phyloP scores from a whole-genome alignment of 2,113 vertebrate genomes.

The Dipodomys stephensi region DNA sequence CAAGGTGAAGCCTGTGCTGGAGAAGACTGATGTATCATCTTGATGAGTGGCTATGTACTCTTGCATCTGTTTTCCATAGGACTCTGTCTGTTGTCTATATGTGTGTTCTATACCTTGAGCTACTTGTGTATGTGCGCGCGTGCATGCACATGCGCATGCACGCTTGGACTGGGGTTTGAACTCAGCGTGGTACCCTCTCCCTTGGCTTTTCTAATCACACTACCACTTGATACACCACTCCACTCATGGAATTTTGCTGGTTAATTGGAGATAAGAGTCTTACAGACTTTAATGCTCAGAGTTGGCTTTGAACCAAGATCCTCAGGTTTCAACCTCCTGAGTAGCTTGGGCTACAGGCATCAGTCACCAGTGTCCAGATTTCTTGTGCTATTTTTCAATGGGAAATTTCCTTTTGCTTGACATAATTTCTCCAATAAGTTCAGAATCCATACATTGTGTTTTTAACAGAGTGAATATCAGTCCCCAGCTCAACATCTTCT shows the following conservation, averaged over 20 bases:
- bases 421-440: conserved; percentile 75
- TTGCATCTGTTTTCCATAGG: conserved; percentile 82
- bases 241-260: too few species aligned
- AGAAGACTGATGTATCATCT: conserved; percentile 78
- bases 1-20: conserved; percentile 77
- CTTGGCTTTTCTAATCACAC: too few species aligned
- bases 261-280: too few species aligned
- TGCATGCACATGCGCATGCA: too few species aligned
- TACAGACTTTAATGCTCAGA: too few species aligned
- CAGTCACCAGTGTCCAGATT: too few species aligned
- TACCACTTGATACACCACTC: too few species aligned
- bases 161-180: too few species aligned
- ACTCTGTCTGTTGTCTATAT: conserved; percentile 69
- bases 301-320: too few species aligned
- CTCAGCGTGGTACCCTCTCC: too few species aligned
- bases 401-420: conserved; percentile 33
- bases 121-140: too few species aligned
- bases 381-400: conserved; percentile 68
- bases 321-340: too few species aligned
- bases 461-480: conserved; percentile 76
- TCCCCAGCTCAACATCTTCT: conserved; percentile 69
- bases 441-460: conserved; percentile 73
- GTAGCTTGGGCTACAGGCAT: neutral
- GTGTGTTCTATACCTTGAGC: conserved; percentile 71
- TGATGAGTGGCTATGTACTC: conserved; percentile 86